phyloP scores from a whole-genome alignment of 2,888 invertebrate species.

The Heliconius erato region DNA sequence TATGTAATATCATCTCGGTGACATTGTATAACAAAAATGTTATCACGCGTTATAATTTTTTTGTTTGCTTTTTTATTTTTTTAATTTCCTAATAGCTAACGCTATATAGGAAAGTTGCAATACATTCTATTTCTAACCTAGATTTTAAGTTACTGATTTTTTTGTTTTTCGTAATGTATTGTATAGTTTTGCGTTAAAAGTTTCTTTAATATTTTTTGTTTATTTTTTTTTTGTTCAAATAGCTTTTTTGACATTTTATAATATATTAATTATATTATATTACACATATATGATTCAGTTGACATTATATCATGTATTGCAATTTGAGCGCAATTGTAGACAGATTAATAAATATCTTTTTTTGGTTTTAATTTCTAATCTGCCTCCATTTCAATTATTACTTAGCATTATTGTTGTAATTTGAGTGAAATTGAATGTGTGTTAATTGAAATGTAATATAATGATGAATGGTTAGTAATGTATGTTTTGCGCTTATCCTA shows the following conservation, averaged over 20 bases:
- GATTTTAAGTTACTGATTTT: conserved; percentile 63
- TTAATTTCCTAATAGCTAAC: conserved; percentile 35
- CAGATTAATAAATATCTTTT: conserved; percentile 13
- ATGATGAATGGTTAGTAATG: conserved; percentile 55
- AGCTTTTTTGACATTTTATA: conserved; percentile 8
- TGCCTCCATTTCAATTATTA: conserved; percentile 16
- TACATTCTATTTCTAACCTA: conserved; percentile 71
- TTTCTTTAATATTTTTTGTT: conserved; percentile 4
- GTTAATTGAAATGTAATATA: conserved; percentile 53
- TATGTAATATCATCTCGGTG: conserved; percentile 29
- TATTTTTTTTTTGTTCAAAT: neutral
- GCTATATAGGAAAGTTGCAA: conserved; percentile 71
- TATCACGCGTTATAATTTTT: conserved; percentile 27
- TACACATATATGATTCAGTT: conserved; percentile 1
- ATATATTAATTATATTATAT: conserved; percentile 10
- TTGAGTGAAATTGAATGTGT: conserved; percentile 50
- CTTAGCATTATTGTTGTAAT: conserved; percentile 37
- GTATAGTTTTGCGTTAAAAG: neutral
- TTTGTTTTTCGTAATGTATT: conserved; percentile 6
- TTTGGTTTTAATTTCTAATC: conserved; percentile 16
- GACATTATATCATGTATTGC: neutral
- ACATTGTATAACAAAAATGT: conserved; percentile 36
- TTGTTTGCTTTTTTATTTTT: conserved; percentile 39
- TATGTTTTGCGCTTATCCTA: conserved; percentile 81
- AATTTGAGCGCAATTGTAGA: conserved; percentile 16